A percentile compares a stretch with the other conserved stretches of the same genome.
These are phyloP conservation scores for Pegoplata infirma DNA, from an alignment of 2,888 invertebrate species.

Conservation along the genomic window DNA sequence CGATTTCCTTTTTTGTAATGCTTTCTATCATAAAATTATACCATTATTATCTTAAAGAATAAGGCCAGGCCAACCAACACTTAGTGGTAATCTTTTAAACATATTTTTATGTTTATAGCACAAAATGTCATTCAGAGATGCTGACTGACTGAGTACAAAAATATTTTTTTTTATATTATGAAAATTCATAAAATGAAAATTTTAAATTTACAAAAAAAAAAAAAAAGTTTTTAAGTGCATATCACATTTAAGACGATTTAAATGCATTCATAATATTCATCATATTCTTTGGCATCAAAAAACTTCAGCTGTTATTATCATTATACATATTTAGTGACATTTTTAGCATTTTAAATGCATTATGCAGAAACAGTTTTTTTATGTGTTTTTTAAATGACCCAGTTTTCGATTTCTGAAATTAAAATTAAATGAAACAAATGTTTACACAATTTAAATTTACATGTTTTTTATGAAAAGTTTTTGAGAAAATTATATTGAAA, in stretches of 20 bases:
- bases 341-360: slow-evolving; percentile 32
- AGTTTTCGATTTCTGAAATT: slow-evolving; percentile 31
- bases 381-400: slow-evolving; percentile 44
- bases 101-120: slow-evolving; percentile 39
- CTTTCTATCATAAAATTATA: slow-evolving; percentile 15
- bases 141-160: slow-evolving; percentile 26
- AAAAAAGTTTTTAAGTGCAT: too few relatives aligned
- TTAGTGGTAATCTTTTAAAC: slow-evolving; percentile 33
- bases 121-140: slow-evolving; percentile 52
- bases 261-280: slow-evolving; percentile 27
- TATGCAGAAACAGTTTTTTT: slow-evolving; percentile 42
- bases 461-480: too few relatives aligned
- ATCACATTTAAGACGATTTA: slow-evolving; percentile 42
- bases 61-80: slow-evolving; percentile 38
- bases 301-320: slow-evolving; percentile 54
- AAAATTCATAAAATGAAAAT: slow-evolving; percentile 21
- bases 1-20: slow-evolving; percentile 41
- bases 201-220: not conserved
- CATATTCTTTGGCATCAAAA: slow-evolving; percentile 32
- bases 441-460: too few relatives aligned
- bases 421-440: not conserved
- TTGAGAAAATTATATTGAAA: too few relatives aligned
- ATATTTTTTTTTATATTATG: slow-evolving; percentile 11
- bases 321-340: slow-evolving; percentile 16
- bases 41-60: slow-evolving; percentile 35